Conservation (phyloP, 2,888 invertebrate species). For the Gari tellinella region DNA sequence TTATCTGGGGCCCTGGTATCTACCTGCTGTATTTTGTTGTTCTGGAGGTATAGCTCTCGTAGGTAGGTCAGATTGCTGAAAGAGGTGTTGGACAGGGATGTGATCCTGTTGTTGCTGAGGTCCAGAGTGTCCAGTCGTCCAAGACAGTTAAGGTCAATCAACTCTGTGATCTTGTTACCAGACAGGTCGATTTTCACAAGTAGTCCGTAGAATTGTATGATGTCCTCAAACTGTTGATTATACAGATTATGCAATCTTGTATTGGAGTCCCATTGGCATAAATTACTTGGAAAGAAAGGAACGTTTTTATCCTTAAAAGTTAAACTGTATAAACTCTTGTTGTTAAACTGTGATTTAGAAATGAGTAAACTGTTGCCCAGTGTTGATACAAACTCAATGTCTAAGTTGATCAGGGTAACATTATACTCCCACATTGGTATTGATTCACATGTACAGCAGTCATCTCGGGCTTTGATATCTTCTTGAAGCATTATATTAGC, state of each 20-base stretch:
- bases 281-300: conserved; percentile 40
- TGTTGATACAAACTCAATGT: too few relatives aligned
- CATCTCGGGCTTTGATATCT: too few relatives aligned
- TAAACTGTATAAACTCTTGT: too few relatives aligned
- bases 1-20: too few relatives aligned
- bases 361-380: too few relatives aligned
- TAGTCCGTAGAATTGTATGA: conserved; percentile 5
- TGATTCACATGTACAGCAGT: too few relatives aligned
- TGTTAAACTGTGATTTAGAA: too few relatives aligned
- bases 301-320: conserved; percentile 6
- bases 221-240: not conserved
- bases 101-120: conserved; percentile 17
- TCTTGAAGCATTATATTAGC: too few relatives aligned
- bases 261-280: conserved; percentile 39
- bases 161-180: conserved; percentile 25
- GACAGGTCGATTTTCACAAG: conserved; percentile 24
- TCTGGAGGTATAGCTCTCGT: conserved; percentile 10
- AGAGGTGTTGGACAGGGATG: conserved; percentile 23
- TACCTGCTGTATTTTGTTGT: conserved; percentile 28
- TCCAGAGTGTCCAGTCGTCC: conserved; percentile 19
- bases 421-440: too few relatives aligned
- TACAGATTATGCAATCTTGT: not conserved
- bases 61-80: conserved; percentile 25
- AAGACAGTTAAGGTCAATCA: too few relatives aligned
- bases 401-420: too few relatives aligned